Base-by-base conservation (phyloP, 2,888 invertebrate genomes). In the Sabatieria punctata region DNA sequence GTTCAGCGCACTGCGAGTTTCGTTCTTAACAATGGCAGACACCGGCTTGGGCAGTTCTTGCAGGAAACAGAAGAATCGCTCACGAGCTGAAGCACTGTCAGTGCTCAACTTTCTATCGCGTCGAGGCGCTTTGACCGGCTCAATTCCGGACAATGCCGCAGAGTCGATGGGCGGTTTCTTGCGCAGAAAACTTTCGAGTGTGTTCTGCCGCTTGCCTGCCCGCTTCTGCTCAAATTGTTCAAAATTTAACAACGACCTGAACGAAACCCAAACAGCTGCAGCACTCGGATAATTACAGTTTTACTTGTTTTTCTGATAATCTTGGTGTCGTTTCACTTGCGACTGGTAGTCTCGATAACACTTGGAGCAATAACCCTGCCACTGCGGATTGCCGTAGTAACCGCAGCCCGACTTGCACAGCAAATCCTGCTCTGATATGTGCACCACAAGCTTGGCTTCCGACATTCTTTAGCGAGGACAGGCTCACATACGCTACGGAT, bases 311-410 rank as follows among this genome's bases (percentile, higher is more conserved):
- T 65, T 60, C 26, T 63, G 59, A 39, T 59, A 55, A 48, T 69
- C 68, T 15, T 63, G 61, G 33, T 52, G 43, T 26, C 54, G 59
- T 57, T 55, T 66, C 58, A 26, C 60, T 22, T 60, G 60, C 47
- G 64, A 62, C 49, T 68, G 66, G 44, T 65, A 64, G 58, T 85
- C 82, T 44, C 86, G 76, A 69, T 85, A 85, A 68, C 97, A 97
- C 71, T 86, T 83, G 40, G 95, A 95, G 68, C 97, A 97, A 67
- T 86, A 88, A 2, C 93, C 93, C 65, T 86, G 82, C 85, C 93
- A 97, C 64, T 88, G 85, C 8, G 86, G 83, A 69, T 93, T 95
- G 23, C 97, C 97, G 67, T 81, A 99, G 72, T 78, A 97, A 49
- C 89, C 93, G 71, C 95, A 97, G 33, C 88, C 85, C 71, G 81